Conservation (phyloP, 37 sponge, comb jelly and placozoan genomes). For the Amphimedon queenslandica region DNA sequence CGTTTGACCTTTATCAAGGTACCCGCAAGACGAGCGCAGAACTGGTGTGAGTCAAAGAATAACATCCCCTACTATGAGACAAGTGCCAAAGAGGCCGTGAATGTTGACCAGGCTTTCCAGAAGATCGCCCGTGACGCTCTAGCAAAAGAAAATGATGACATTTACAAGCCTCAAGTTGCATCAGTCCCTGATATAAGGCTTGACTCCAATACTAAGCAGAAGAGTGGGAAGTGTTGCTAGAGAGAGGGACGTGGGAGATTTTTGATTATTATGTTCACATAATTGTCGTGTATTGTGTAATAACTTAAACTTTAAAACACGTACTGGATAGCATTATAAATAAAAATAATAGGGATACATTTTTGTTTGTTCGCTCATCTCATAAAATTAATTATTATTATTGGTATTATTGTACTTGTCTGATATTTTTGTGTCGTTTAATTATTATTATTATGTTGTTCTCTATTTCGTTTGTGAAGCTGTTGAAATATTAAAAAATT, state of each 20-base stretch:
- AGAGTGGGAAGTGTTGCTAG: conserved; percentile 50
- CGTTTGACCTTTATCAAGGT: conserved; percentile 79
- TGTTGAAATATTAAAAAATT: no score
- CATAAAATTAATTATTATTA: no score
- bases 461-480: no score
- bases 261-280: no score
- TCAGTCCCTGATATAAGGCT: conserved; percentile 69
- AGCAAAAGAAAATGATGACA: conserved; percentile 78
- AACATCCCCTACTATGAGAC: conserved; percentile 99
- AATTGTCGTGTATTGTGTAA: background rate
- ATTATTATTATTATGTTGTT: no score
- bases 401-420: no score
- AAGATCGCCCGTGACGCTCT: conserved; percentile 91
- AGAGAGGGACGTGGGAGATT: background rate
- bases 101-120: conserved; percentile 98
- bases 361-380: no score
- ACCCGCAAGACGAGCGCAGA: conserved; percentile 82
- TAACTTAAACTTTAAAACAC: background rate
- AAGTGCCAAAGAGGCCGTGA: conserved; percentile 97
- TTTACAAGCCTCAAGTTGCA: conserved; percentile 56
- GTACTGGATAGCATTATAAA: no score
- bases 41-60: conserved; percentile 96
- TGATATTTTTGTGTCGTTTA: no score
- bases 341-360: no score
- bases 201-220: conserved; percentile 25